Base-by-base conservation (phyloP, 2,113 vertebrate species). In the Colistium nudipinnis region DNA sequence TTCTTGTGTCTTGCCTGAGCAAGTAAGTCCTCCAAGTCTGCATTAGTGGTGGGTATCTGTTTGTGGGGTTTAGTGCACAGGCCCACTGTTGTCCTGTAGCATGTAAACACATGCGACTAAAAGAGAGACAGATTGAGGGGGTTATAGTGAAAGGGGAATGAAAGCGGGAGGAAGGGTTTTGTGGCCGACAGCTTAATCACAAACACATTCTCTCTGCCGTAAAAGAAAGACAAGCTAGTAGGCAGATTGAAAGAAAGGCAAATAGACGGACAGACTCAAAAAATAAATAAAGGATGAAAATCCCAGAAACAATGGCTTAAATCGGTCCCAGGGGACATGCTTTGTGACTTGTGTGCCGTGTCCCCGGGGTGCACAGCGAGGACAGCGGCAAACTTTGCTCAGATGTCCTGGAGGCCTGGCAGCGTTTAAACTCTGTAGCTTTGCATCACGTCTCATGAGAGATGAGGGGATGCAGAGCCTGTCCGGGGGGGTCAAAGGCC, bases 401-500 rank as follows among this genome's bases (percentile, higher is more conserved):
- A 77, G 56, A 89, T 75, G 80, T 83, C 68, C 63, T 0, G 7
- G 52, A 56, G 69, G 77, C 73, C 81, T 87, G 88, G 81, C 76
- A 80, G 68, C 54, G 1, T 79, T 89, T 87, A 85, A 83, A 80
- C 62, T 64, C 70, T 70, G 84, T 75, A 69, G 70, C 84, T 72
- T 82, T 78, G 81, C 74, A 63, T 87, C 85, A 64, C 10, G 39
- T 83, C 78, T 86, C 83, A 65, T 5, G 57, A 83, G 83, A 82
- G 78, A 78, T 83, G 89, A 88, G 82, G 81, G 79, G 82, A 87
- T 53, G 60, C 86, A 86, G 85, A 83, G 70, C 73, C 47, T 2
- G 75, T 69, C 68, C 66, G 33, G 63, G 56, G 63, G 56, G 87
- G 80, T 89, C 85, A 87, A 59, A 82, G 88, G 83, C 43, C 88